Evolutionary conservation across 1,140 invertebrate species (phyloP), one percentile per base, ranked within the genome.

Genomic region (Zeugodacus cucurbitae): DNA sequence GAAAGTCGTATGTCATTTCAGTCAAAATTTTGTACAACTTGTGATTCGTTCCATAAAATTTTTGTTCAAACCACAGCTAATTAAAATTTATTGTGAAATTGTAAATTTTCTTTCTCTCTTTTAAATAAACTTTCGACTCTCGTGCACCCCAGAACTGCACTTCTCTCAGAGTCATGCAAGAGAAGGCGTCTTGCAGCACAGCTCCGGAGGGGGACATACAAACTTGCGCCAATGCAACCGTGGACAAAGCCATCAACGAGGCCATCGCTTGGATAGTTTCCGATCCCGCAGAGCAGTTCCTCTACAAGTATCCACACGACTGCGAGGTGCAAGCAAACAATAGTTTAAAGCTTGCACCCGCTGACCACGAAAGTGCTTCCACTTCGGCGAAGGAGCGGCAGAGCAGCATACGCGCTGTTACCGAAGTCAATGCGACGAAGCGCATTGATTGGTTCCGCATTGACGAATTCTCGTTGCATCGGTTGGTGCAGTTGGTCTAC

Each of bases 391-490:
- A 82, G n/a, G 74, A 48, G 37, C 74, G 41, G 0, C 74, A 41
- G 2, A 82, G n/a, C 74, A 54, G 74, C 44, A 29, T 82, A 48
- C 74, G 74, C 22, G 74, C 74, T 8, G 74, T 82, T 7, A 82
- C 41, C 37, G 34, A 82, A 82, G 11, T 7, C 6, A 48, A 48
- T 82, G 22, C 34, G 44, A 17, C 17, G 4, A 82, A 44, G 44
- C 41, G 74, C n/a, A 82, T 82, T 11, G 41, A 82, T 48, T 82
- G 74, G 74, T 29, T 82, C 8, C 74, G 74, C 41, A 82, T 82
- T 41, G 41, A 82, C 11, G 74, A 82, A n/a, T 44, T 82, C 41
- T 44, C 74, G 0, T 14, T 82, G n/a, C 41, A 44, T 82, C 74
- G 22, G 74, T 8, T 82, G 41, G 74, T 82, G 7, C 74, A 82